Evolutionary conservation across 2,113 vertebrate genomes (phyloP).

Genomic region (Passer domesticus): DNA sequence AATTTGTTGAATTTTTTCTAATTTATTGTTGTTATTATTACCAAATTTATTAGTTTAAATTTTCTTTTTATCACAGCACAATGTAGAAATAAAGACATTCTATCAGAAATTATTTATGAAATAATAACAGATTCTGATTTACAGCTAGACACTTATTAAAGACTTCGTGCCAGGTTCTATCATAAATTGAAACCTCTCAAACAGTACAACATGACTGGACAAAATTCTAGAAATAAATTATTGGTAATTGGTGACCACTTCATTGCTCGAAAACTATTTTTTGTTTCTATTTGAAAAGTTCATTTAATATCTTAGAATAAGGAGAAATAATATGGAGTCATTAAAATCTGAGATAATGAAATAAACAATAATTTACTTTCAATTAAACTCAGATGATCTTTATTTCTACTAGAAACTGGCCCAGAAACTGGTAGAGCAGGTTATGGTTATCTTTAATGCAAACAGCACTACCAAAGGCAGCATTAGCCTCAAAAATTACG

Average conservation of each 20-base stretch:
- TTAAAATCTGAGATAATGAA: background rate
- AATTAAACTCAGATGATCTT: background rate
- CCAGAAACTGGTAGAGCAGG: background rate
- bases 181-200: background rate
- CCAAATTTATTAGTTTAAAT: background rate
- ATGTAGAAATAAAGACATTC: background rate
- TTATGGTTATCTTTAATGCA: background rate
- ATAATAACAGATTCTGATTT: background rate
- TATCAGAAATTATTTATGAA: background rate
- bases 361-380: background rate
- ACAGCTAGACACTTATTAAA: background rate
- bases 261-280: background rate
- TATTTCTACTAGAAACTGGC: background rate
- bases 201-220: background rate
- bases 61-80: background rate
- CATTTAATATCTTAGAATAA: background rate
- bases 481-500: background rate
- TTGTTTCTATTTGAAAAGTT: background rate
- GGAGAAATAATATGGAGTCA: background rate
- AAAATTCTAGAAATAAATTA: background rate
- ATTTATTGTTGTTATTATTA: background rate
- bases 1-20: background rate
- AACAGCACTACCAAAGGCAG: background rate
- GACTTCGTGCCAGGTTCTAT: background rate
- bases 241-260: background rate